Evolutionary conservation across 1,140 invertebrate species (phyloP).

Genomic region (Brachionus sp.): DNA sequence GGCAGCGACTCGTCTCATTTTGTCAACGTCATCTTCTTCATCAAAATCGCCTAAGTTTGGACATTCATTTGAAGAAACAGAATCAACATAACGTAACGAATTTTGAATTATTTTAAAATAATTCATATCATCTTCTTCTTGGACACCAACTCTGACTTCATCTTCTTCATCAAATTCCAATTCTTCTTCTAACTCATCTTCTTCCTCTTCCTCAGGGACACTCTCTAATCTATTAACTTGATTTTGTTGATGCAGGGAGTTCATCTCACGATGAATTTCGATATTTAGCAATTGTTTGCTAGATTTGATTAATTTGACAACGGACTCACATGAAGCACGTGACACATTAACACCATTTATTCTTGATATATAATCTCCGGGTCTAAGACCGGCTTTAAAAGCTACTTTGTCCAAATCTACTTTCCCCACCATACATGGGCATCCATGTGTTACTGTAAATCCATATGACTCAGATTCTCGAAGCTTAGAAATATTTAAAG

Average conservation of each 20-base stretch:
- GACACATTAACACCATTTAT: slow-evolving; percentile 75
- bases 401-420: slow-evolving; percentile 63
- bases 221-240: not conserved
- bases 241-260: not conserved
- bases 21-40: not conserved
- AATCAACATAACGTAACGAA: slow-evolving; percentile 22
- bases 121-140: slow-evolving; percentile 4
- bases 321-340: slow-evolving; percentile 55
- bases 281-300: not conserved
- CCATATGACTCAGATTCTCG: slow-evolving; percentile 25
- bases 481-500: not conserved
- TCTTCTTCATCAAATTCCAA: slow-evolving; percentile 34
- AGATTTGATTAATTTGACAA: slow-evolving; percentile 57
- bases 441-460: slow-evolving; percentile 12
- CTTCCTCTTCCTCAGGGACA: slow-evolving; percentile 33
- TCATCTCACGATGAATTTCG: not conserved
- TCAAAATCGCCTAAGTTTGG: slow-evolving; percentile 1
- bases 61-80: not conserved
- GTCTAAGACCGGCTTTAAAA: slow-evolving; percentile 78
- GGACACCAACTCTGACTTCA: not conserved
- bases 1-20: slow-evolving; percentile 21
- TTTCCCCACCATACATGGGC: slow-evolving; percentile 39
- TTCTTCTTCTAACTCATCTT: not conserved
- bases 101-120: slow-evolving; percentile 33
- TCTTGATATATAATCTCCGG: slow-evolving; percentile 83